These are phyloP conservation scores for Ceratina japonica DNA, from an alignment of 1,140 invertebrate species.

Conservation along the genomic window DNA sequence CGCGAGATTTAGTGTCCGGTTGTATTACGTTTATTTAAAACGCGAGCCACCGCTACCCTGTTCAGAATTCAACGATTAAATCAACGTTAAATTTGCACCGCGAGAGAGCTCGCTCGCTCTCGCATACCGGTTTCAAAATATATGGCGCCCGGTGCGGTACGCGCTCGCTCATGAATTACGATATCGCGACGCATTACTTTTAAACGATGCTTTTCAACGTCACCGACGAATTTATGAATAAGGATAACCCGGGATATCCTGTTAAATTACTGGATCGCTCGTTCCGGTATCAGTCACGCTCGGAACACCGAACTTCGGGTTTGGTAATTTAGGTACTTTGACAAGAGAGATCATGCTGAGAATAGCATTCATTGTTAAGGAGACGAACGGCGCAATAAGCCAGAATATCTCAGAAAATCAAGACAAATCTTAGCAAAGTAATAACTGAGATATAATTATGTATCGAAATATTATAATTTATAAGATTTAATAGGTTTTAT, in stretches of 20 bases:
- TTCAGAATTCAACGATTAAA: constrained; percentile 41
- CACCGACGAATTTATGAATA: constrained; percentile 44
- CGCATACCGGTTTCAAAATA: constrained; percentile 31
- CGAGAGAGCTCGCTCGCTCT: not conserved
- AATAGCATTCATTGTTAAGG: not conserved
- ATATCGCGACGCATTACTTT: constrained; percentile 44
- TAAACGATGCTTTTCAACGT: constrained; percentile 47
- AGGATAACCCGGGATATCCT: constrained; percentile 32
- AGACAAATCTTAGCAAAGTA: too few relatives aligned
- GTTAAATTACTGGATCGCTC: constrained; percentile 25
- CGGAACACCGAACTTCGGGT: not conserved
- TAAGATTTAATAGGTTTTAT: too few relatives aligned
- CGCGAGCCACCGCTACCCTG: not conserved
- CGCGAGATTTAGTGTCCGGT: not conserved
- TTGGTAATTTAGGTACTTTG: not conserved
- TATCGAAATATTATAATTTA: too few relatives aligned
- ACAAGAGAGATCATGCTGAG: not conserved
- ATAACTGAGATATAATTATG: too few relatives aligned
- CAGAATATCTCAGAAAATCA: too few relatives aligned
- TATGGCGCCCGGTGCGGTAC: not conserved
- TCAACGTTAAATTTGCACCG: constrained; percentile 39
- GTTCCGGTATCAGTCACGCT: constrained; percentile 28
- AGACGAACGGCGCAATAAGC: too few relatives aligned
- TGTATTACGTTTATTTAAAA: constrained; percentile 27
- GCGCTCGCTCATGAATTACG: constrained; percentile 29